Evolutionary conservation across 2,888 invertebrate genomes (phyloP).

Genomic region (Octonoba sinensis): DNA sequence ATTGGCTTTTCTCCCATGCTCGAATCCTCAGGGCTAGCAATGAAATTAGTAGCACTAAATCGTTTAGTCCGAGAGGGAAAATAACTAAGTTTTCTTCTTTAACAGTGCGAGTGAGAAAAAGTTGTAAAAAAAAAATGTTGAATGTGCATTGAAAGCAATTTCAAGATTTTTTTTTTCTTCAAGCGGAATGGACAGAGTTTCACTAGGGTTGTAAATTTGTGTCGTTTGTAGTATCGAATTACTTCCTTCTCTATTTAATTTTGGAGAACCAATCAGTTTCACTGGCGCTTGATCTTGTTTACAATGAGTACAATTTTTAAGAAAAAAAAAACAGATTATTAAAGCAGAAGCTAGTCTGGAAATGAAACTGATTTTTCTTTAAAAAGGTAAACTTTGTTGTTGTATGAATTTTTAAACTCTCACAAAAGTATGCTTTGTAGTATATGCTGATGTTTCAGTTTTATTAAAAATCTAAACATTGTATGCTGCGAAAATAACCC

Average conservation of each 20-base stretch:
- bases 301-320: no score
- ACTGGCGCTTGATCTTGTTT: neutral
- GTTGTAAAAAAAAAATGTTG: slow-evolving; percentile 1
- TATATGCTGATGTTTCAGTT: no score
- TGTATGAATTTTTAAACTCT: no score
- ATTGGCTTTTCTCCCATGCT: neutral
- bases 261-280: slow-evolving; percentile 2
- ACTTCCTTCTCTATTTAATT: slow-evolving; percentile 27
- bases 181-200: slow-evolving; percentile 4
- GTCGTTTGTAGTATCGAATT: slow-evolving; percentile 29
- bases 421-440: no score
- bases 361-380: no score
- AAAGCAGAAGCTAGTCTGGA: no score
- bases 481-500: no score
- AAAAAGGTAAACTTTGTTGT: no score
- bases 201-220: slow-evolving; percentile 12
- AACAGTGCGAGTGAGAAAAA: slow-evolving; percentile 3
- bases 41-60: slow-evolving; percentile 22
- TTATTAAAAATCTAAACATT: no score
- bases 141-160: neutral
- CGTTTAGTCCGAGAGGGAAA: slow-evolving; percentile 6
- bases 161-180: neutral
- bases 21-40: slow-evolving; percentile 16
- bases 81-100: slow-evolving; percentile 21
- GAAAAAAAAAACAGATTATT: no score